Conservation (phyloP, 92 coral and sea anemone species). For the Nematostella vectensis region DNA sequence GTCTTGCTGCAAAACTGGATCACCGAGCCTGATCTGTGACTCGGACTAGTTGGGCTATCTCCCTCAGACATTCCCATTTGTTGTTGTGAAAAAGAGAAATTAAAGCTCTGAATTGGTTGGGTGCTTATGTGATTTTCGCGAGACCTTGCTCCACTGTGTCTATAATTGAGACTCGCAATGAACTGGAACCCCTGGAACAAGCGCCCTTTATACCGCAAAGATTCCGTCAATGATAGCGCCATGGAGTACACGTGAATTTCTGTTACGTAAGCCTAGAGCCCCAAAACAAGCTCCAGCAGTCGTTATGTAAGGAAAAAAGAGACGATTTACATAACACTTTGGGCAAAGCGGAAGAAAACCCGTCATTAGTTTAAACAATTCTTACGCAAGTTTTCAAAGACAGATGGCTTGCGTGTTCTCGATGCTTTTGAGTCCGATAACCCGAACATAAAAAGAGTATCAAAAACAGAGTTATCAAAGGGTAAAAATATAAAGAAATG, state of each 20-base stretch:
- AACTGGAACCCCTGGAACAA: neutral
- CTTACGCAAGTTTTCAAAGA: constrained; percentile 2
- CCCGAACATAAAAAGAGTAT: no score
- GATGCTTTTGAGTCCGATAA: no score
- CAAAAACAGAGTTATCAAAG: no score
- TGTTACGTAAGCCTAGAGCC: neutral
- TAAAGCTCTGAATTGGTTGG: neutral
- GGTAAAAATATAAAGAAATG: no score
- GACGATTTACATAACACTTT: neutral
- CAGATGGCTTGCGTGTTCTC: no score
- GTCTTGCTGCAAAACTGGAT: neutral
- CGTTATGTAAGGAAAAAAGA: neutral
- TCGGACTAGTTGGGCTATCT: neutral
- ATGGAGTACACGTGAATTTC: neutral
- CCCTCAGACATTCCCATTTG: no score
- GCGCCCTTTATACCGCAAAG: neutral
- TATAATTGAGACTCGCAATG: neutral
- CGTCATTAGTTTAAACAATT: neutral
- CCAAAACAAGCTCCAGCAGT: neutral
- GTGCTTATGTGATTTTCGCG: neutral
- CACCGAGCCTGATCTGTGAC: neutral
- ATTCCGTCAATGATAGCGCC: neutral
- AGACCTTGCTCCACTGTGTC: neutral
- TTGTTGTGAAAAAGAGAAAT: no score
- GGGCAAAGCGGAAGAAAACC: neutral